Evolutionary conservation across 2,888 invertebrate species (phyloP).

Genomic region (Diogma glabrata): DNA sequence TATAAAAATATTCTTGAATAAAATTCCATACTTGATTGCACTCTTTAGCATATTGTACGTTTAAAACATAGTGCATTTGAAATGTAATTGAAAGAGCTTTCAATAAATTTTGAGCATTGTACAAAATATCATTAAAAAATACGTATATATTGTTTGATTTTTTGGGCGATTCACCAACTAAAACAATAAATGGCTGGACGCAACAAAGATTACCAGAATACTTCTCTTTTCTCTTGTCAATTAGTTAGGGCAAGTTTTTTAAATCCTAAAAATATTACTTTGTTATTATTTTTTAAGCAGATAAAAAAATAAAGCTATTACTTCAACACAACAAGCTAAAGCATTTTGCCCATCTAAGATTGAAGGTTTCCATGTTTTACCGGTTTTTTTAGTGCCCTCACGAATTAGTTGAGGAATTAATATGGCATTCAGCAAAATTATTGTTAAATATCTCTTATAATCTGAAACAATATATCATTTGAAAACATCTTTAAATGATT

Average conservation of each 20-base stretch:
- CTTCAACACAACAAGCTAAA: too few species aligned
- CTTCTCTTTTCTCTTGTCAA: too few species aligned
- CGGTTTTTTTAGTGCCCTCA: neutral
- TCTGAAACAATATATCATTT: neutral
- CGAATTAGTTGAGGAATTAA: neutral
- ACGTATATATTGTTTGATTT: neutral
- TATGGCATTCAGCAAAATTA: neutral
- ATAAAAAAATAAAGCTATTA: too few species aligned
- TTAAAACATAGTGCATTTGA: slow-evolving; percentile 6
- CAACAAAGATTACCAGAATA: too few species aligned
- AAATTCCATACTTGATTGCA: slow-evolving; percentile 8
- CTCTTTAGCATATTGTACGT: slow-evolving; percentile 9
- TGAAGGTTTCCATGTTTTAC: neutral
- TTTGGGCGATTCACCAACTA: neutral
- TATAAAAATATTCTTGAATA: slow-evolving; percentile 2
- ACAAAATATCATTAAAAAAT: slow-evolving; percentile 3
- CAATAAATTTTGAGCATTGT: neutral
- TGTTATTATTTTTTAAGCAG: too few species aligned
- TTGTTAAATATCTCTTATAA: neutral
- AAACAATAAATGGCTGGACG: slow-evolving; percentile 7
- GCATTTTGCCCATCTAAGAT: neutral
- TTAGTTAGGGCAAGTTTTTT: too few species aligned
- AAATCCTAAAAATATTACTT: too few species aligned
- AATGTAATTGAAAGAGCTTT: neutral
- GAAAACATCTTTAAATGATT: neutral